Evolutionary conservation across 2,113 vertebrate genomes (phyloP).

Genomic region (Taurulus bubalis): DNA sequence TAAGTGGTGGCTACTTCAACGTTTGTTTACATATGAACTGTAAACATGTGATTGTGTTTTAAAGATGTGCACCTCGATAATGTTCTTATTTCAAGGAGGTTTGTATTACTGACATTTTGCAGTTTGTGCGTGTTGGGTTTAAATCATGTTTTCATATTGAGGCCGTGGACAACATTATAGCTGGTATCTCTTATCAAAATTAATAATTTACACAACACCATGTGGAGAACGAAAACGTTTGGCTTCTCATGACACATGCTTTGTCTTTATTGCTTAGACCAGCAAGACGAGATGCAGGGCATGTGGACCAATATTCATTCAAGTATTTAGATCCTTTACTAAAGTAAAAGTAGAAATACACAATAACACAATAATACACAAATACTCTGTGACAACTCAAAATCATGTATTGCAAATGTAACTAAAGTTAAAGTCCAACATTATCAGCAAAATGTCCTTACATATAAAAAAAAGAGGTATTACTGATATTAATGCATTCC

Average conservation of each 20-base stretch:
- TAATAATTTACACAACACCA: not conserved
- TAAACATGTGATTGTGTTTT: not conserved
- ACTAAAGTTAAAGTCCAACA: not conserved
- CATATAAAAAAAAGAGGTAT: not conserved
- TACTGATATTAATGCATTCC: not conserved
- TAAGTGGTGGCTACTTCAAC: not conserved
- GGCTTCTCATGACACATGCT: not conserved
- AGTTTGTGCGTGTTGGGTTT: not conserved
- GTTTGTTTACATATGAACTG: not conserved
- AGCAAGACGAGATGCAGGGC: not conserved
- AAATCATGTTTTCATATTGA: not conserved
- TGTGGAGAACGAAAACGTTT: not conserved
- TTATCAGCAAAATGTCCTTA: not conserved
- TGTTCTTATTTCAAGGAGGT: not conserved
- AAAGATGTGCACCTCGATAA: not conserved
- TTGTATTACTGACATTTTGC: not conserved
- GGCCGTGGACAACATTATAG: not conserved
- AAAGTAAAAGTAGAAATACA: not conserved
- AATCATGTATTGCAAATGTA: not conserved
- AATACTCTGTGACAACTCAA: not conserved
- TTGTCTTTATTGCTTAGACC: not conserved
- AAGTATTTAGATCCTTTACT: not conserved
- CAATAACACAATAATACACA: not conserved
- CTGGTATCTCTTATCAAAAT: not conserved
- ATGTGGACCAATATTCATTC: not conserved